Evolutionary conservation across 2,113 vertebrate genomes (phyloP), one percentile per base, ranked within the genome.

Genomic region (Loxodonta africana): DNA sequence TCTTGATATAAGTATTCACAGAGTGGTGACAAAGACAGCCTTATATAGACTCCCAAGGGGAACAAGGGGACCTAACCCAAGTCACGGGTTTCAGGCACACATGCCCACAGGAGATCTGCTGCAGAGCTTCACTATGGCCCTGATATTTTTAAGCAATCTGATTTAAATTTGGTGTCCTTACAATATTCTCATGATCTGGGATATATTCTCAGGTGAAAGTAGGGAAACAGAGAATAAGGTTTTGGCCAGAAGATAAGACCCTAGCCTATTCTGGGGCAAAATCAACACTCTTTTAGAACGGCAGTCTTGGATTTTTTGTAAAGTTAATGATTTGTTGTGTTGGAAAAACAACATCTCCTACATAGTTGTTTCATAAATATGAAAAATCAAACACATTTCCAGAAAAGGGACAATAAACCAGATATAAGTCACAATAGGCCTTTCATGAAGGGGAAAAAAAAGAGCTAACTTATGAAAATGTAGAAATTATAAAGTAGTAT

Each of bases 381-480:
- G 21, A 23, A 63, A 86, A 73, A 48, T 69, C 18, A 89, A 80
- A 74, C 5, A 41, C 15, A 26, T 1, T 71, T 57, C 65, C 60
- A 51, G 30, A 60, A 48, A 94, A 91, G n/a, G 37, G 57, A 23
- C 21, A 71, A 26, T 37, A 92, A 85, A 78, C 44, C 46, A 91
- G n/a, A 80, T 80, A 41, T 41, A 94, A 73, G 51, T 67, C 33
- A 62, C 37, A 67, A 76, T 0, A 67, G 23, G 28, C 1, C 28
- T 81, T 51, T 12, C 33, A 48, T 62, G 57, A 15, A 82, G 30
- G 28, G 5, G 28, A 57, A 82, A 46, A 90, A 88, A 74, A 90
- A 82, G 84, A 74, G 6, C 6, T 92, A 30, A 67, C 18, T 81
- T 37, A 80, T 26, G 44, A 87, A 85, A 95, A 96, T 46, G 23